Percentiles rank a stretch among this genome's conserved stretches.
Evolutionary conservation across 2,113 vertebrate species (phyloP).

Genomic region (Tautogolabrus adspersus): DNA sequence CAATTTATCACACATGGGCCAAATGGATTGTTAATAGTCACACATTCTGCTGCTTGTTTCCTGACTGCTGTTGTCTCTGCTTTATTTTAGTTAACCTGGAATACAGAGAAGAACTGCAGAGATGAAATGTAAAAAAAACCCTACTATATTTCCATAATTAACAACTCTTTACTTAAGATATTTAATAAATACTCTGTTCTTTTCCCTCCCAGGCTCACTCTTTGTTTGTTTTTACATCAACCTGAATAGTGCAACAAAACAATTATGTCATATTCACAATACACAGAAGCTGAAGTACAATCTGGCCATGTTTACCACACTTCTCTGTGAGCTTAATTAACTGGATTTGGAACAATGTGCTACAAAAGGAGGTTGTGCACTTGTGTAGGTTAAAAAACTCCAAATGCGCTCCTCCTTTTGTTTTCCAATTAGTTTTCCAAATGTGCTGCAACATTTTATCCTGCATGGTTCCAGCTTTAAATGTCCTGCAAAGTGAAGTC

Average conservation of each 20-base stretch:
- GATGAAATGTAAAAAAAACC: slow-evolving; percentile 17
- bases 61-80: slow-evolving; percentile 9
- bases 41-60: slow-evolving; percentile 41
- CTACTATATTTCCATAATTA: neutral
- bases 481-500: slow-evolving; percentile 34
- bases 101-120: neutral
- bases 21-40: slow-evolving; percentile 69
- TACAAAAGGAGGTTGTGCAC: slow-evolving; percentile 12
- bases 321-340: slow-evolving; percentile 47
- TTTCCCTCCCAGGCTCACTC: no score
- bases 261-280: slow-evolving; percentile 11
- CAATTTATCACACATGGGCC: slow-evolving; percentile 64
- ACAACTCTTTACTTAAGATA: neutral
- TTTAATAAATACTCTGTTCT: slow-evolving; percentile 10
- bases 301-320: slow-evolving; percentile 34
- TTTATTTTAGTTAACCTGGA: slow-evolving; percentile 8
- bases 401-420: slow-evolving; percentile 9
- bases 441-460: slow-evolving; percentile 44
- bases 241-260: neutral
- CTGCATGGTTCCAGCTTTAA: slow-evolving; percentile 20
- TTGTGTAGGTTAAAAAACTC: slow-evolving; percentile 18
- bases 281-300: slow-evolving; percentile 6
- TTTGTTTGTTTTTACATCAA: slow-evolving; percentile 8
- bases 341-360: slow-evolving; percentile 52
- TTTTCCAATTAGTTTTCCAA: slow-evolving; percentile 58